Base-by-base conservation (phyloP, 2,113 vertebrate species). In the Chamaea fasciata region DNA sequence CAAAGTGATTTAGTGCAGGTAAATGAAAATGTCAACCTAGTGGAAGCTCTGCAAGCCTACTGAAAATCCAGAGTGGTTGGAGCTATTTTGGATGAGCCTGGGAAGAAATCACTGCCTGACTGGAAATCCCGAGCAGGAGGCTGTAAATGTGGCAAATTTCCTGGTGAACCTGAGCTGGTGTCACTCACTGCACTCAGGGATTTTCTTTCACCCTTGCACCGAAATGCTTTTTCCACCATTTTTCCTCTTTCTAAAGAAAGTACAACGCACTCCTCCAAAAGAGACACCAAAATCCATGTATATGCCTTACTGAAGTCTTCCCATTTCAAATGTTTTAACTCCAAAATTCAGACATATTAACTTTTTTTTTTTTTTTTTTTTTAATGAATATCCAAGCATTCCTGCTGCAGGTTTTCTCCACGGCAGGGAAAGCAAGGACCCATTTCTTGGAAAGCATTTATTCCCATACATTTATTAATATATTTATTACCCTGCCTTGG, bases 71-170 rank as follows among this genome's bases (percentile, higher is more conserved):
- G 22, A 11, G 17, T n/a, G 63, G 7, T 23, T 46, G 23, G 31
- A 63, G 52, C 27, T 81, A 1, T 16, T 78, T 81, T 20, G 39
- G 33, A 83, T 85, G 64, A 62, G 82, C 37, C 37, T 69, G 53
- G 76, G 90, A 73, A 94, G 63, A 84, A 90, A 83, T 39, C 19
- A 14, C 18, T 90, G 64, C 73, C 56, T 41, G 69, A 8, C 35
- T 93, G 74, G 47, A 96, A 83, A 94, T 59, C 28, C 96, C 52
- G 75, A 92, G 50, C 56, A 94, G 53, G 63, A 81, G 92, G 8
- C n/a, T 62, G 27, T 11, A 84, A 62, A 83, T 5, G 75, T 8
- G 49, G 69, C 37, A 49, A 6, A 76, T 33, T 46, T 86, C 57
- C 94, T 55, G 19, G 74, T 56, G 81, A 44, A 73, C n/a, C 47